Evolutionary conservation across 2,797 vertebrate species (phyloP), one percentile per base, ranked within the genome.

Genomic region (Artibeus lituratus): DNA sequence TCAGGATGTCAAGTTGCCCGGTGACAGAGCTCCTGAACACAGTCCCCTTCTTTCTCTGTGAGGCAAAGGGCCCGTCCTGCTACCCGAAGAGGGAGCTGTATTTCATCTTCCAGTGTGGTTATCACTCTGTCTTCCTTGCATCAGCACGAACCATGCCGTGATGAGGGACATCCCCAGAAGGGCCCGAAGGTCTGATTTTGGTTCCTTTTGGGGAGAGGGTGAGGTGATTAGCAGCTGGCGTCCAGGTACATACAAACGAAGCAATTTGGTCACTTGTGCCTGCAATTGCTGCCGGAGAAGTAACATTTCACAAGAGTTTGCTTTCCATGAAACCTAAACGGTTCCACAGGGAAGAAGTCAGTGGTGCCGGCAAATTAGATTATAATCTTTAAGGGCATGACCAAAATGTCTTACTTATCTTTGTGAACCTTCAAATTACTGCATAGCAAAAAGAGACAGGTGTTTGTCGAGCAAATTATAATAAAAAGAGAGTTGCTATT

Each of bases 391-490:
- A 92, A 95, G 84, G 94, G 73, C 90, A 44, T 35, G 70, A 76
- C 57, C 65, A 88, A 94, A 87, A 91, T 24, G 19, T 94, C 91
- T 95, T 51, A 74, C 78, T 96, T 62, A 83, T 91, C 74, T 82
- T 65, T 35, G 35, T n/a, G 39, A 96, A 42, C 80, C 81, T 67
- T 90, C 81, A 91, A 76, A 95, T 88, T 67, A 87, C 51, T 55
- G 49, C 77, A 81, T 19, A 89, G 47, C 89, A 53, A 91, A 93
- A 51, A 70, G 82, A 51, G 49, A 59, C 32, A 32, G 88, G 69
- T 83, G 86, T 96, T 95, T 97, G 94, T 87, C 84, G 81, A 97
- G 70, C 69, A 90, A 94, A 96, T 96, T 82, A 91, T 88, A 85
- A 94, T 94, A 84, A 89, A 93, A 91, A 90, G 14, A 57, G 74